Conservation (phyloP, 1,140 invertebrate species). For the Drosophila nebulosa region DNA sequence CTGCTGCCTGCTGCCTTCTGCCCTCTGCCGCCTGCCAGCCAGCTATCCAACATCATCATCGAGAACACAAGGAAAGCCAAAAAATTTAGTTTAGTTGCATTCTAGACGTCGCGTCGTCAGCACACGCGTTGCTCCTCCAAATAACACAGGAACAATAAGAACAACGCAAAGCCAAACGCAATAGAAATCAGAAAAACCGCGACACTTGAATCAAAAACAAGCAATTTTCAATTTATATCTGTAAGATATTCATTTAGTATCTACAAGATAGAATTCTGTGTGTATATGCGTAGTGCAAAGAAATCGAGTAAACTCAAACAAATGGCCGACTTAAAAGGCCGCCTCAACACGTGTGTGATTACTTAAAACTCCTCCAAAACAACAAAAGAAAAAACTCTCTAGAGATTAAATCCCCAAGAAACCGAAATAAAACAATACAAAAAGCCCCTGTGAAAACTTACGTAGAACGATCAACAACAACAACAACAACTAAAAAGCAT, state of each 20-base stretch:
- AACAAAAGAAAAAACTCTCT: constrained; percentile 13
- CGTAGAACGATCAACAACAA: not conserved
- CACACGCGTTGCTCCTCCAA: constrained; percentile 76
- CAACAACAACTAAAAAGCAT: constrained; percentile 59
- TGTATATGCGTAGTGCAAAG: constrained; percentile 10
- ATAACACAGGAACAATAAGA: constrained; percentile 31
- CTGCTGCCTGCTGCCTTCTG: constrained; percentile 20
- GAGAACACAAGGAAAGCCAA: constrained; percentile 20
- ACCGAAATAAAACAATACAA: constrained; percentile 6
- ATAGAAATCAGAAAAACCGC: constrained; percentile 19
- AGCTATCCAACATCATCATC: not conserved
- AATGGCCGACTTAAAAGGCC: constrained; percentile 31
- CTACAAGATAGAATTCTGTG: constrained; percentile 15
- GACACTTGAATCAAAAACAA: constrained; percentile 31
- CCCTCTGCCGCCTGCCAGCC: not conserved
- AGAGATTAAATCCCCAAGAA: not conserved
- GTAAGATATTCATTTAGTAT: not conserved
- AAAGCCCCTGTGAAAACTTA: constrained; percentile 20
- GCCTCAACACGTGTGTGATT: constrained; percentile 53
- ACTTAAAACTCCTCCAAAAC: constrained; percentile 16
- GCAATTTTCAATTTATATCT: not conserved
- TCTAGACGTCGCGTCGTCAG: constrained; percentile 80
- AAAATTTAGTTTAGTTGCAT: constrained; percentile 59
- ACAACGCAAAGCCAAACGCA: constrained; percentile 53
- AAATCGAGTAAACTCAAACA: constrained; percentile 12